Evolutionary conservation across 2,113 vertebrate species (phyloP), one percentile per base, ranked within the genome.

Genomic region (Lampris megalopsis): DNA sequence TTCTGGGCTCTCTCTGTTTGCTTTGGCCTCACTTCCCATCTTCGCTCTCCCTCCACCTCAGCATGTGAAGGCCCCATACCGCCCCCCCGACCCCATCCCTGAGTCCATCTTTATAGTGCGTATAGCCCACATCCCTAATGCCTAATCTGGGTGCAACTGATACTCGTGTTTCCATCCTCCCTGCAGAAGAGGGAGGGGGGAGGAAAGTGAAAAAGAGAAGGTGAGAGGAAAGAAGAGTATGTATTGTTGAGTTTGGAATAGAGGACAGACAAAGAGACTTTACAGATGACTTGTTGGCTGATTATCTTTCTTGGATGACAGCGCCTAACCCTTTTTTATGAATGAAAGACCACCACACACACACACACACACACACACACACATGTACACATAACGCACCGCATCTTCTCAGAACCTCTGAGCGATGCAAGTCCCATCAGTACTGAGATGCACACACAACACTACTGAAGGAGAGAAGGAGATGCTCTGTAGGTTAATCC

Each of bases 1-100:
- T 56, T 64, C 71, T 57, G 71, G 84, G 68, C 66, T 71, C 69
- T 56, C 69, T 65, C 67, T 84, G 80, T 89, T 89, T 89, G 66
- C 74, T 85, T 85, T 86, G 85, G 82, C 84, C 53, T 7, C 37
- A 48, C 52, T 65, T 61, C 69, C 50, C 54, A 35, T 36, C 40
- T 56, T 41, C 72, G 49, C 43, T 38, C 35, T 54, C 42, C 61
- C 63, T 52, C 70, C 70, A 57, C 62, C 77, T 68, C 71, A 42
- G 35, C 63, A 62, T 52, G 52, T 41, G 40, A 68, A 56, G 41
- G 11, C 62, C n/a, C 40, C 1, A 3, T 48, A n/a, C 3, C 24
- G 36, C 59, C 47, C 45, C 54, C 45, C 37, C 43, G 35, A 6
- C 38, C 41, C 57, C 43, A 50, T 9, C 54, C n/a, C 57, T 62